Conservation (phyloP, 92 coral and sea anemone species). For the Siderastrea radians region DNA sequence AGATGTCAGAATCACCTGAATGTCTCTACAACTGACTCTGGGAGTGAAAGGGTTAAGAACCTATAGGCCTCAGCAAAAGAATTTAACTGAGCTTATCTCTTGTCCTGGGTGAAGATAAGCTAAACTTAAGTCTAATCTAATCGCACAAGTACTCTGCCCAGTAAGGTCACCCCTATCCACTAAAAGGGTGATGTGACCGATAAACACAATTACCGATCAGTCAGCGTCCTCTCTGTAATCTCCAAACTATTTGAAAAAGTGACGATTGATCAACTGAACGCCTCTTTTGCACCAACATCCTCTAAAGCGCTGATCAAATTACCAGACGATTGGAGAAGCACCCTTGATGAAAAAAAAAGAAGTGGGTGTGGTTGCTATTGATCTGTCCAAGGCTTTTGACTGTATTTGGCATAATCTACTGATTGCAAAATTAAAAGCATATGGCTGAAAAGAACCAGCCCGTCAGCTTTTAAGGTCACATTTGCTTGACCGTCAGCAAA, state of each 20-base stretch:
- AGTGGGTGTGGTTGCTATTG: conserved; percentile 36
- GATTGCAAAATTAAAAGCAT: too few species aligned
- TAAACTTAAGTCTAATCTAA: not conserved
- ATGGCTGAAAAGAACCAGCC: not conserved
- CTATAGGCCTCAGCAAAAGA: too few species aligned
- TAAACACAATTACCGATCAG: conserved; percentile 44
- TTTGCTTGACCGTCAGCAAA: too few species aligned
- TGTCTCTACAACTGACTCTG: too few species aligned
- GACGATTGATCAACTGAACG: conserved; percentile 33
- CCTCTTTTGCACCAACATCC: conserved; percentile 18
- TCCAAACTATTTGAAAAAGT: conserved; percentile 59
- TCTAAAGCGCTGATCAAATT: conserved; percentile 37
- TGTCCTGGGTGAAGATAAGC: too few species aligned
- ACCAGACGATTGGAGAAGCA: conserved; percentile 41
- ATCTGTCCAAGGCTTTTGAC: too few species aligned
- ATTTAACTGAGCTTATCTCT: too few species aligned
- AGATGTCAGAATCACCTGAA: too few species aligned
- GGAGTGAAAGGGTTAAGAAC: too few species aligned
- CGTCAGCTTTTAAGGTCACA: too few species aligned
- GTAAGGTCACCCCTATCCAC: conserved; percentile 29
- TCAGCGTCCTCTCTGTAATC: conserved; percentile 38
- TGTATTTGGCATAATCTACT: too few species aligned
- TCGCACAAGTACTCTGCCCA: conserved; percentile 19
- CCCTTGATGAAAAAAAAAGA: conserved; percentile 37
- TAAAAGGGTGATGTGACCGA: conserved; percentile 32